These are phyloP conservation scores for Lithobius niger DNA, from an alignment of 1,140 invertebrate genomes.

Conservation along the genomic window DNA sequence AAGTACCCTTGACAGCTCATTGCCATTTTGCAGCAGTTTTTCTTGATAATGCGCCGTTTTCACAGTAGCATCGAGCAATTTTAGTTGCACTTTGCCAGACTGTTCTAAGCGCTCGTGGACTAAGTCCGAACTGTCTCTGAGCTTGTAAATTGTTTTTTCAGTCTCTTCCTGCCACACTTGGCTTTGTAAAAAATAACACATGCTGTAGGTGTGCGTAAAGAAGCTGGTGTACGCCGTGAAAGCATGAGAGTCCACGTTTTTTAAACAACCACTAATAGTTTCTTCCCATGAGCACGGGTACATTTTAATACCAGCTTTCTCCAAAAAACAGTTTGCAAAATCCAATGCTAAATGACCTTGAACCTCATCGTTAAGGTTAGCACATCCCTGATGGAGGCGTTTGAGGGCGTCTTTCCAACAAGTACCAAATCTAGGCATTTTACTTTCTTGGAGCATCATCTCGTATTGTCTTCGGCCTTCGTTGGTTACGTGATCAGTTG, in stretches of 20 bases:
- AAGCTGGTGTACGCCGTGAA: slow-evolving; percentile 48
- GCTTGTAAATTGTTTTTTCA: slow-evolving; percentile 38
- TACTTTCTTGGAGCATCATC: background rate
- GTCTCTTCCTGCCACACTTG: slow-evolving; percentile 51
- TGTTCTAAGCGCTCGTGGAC: slow-evolving; percentile 39
- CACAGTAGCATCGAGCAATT: slow-evolving; percentile 36
- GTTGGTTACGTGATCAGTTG: background rate
- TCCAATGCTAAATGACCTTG: slow-evolving; percentile 45
- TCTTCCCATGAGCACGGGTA: slow-evolving; percentile 38
- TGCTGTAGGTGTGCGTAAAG: slow-evolving; percentile 52
- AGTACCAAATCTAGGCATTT: slow-evolving; percentile 19
- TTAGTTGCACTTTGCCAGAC: slow-evolving; percentile 27
- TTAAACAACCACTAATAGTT: slow-evolving; percentile 38
- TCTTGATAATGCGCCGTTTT: slow-evolving; percentile 42
- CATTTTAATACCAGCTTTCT: slow-evolving; percentile 39
- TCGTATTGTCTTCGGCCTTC: background rate
- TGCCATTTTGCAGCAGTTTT: slow-evolving; percentile 37
- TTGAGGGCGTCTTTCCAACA: slow-evolving; percentile 47
- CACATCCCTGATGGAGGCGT: slow-evolving; percentile 40
- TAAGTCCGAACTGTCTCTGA: slow-evolving; percentile 32
- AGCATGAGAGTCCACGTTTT: slow-evolving; percentile 40
- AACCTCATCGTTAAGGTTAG: slow-evolving; percentile 41
- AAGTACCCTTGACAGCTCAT: slow-evolving; percentile 32
- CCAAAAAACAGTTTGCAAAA: slow-evolving; percentile 52
- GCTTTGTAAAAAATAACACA: slow-evolving; percentile 49